Evolutionary conservation across 2,797 vertebrate genomes (phyloP).

Genomic region (Phaenicophaeus curvirostris): DNA sequence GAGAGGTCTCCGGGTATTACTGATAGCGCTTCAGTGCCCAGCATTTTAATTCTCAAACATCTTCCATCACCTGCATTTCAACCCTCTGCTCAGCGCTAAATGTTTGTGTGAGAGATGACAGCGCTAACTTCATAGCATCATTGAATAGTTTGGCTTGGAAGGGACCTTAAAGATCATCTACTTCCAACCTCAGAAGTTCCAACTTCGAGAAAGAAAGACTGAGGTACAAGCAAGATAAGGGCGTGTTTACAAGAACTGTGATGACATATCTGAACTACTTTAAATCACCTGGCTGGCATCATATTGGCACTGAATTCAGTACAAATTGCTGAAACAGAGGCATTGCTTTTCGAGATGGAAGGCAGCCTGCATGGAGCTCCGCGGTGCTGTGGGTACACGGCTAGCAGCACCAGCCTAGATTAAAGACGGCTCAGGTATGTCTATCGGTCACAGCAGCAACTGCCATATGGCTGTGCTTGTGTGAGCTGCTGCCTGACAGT

Average conservation of each 20-base stretch:
- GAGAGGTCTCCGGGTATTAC: background rate
- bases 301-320: background rate
- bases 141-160: too few species aligned
- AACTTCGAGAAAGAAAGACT: background rate
- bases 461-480: background rate
- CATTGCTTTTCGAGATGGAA: background rate
- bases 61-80: background rate
- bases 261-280: background rate
- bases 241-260: background rate
- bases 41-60: background rate
- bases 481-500: conserved; percentile 17
- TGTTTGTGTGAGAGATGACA: too few species aligned
- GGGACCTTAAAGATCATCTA: too few species aligned
- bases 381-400: fast-evolving
- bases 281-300: background rate
- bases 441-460: background rate
- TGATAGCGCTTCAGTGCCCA: background rate
- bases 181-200: too few species aligned
- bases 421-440: background rate
- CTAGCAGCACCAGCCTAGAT: background rate
- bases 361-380: background rate
- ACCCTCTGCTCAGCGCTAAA: background rate
- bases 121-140: too few species aligned
- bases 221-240: background rate
- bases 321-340: conserved; percentile 1